Percentiles rank a stretch among this genome's conserved stretches.
Conservation (phyloP, 2,113 vertebrate genomes). For the human (Homo sapiens) region DNA sequence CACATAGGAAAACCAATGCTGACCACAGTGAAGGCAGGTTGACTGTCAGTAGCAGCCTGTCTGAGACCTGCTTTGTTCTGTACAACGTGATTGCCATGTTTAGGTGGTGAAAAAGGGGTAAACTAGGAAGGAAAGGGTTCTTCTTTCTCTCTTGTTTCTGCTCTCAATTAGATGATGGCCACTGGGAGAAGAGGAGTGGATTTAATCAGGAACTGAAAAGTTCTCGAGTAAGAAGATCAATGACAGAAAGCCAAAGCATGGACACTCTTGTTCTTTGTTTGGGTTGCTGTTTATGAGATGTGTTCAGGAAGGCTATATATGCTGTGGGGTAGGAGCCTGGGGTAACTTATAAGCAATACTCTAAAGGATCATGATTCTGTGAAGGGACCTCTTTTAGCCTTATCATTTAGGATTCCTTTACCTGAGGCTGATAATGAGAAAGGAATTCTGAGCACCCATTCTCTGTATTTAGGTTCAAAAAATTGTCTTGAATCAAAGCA, state of each 20-base stretch:
- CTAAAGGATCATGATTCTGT: not conserved
- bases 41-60: not conserved
- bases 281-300: not conserved
- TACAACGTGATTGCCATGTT: fast-evolving
- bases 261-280: not conserved
- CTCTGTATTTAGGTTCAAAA: constrained; percentile 17
- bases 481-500: not conserved
- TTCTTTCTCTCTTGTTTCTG: not conserved
- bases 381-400: not conserved
- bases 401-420: not conserved
- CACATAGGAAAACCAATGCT: not conserved
- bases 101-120: not conserved
- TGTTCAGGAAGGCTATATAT: not conserved
- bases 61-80: not conserved
- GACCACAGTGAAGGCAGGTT: not conserved
- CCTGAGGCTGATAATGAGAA: not conserved
- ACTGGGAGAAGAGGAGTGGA: not conserved
- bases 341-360: not conserved
- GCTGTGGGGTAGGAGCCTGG: not conserved
- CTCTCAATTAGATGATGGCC: not conserved
- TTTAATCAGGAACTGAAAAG: not conserved
- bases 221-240: not conserved
- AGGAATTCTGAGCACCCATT: not conserved
- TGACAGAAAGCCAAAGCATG: not conserved
- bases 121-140: not conserved